These are phyloP conservation scores for Synanthedon tipuliformis DNA, from an alignment of 2,888 invertebrate species.

Conservation along the genomic window DNA sequence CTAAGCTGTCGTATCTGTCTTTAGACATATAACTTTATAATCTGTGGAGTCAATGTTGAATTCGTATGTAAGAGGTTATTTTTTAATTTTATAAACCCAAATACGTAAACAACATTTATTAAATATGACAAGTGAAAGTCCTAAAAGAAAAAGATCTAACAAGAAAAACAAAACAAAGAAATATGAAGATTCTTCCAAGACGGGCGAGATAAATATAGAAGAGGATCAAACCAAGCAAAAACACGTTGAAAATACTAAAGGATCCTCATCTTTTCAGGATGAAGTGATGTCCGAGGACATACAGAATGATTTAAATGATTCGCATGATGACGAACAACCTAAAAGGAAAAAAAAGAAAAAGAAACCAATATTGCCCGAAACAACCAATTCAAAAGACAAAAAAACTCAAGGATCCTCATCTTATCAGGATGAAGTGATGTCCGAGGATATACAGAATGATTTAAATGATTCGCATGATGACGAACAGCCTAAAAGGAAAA, in stretches of 20 bases:
- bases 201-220: constrained; percentile 4
- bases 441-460: background rate
- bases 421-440: background rate
- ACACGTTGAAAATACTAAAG: constrained; percentile 13
- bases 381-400: constrained; percentile 40
- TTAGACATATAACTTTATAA: too few relatives aligned
- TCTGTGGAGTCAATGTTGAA: too few relatives aligned
- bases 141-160: constrained; percentile 11
- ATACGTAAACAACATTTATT: too few relatives aligned
- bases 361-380: constrained; percentile 26
- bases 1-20: too few relatives aligned
- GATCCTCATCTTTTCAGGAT: background rate
- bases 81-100: too few relatives aligned
- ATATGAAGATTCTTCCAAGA: constrained; percentile 13
- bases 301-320: constrained; percentile 16
- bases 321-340: constrained; percentile 34
- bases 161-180: constrained; percentile 8
- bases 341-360: constrained; percentile 47
- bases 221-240: constrained; percentile 9
- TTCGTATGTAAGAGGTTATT: too few relatives aligned
- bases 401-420: constrained; percentile 20
- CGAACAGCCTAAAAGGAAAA: constrained; percentile 36
- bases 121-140: constrained; percentile 1
- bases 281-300: background rate
- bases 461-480: constrained; percentile 32